These are phyloP conservation scores for Fragum whitleyi DNA, from an alignment of 2,888 invertebrate genomes.

Conservation along the genomic window DNA sequence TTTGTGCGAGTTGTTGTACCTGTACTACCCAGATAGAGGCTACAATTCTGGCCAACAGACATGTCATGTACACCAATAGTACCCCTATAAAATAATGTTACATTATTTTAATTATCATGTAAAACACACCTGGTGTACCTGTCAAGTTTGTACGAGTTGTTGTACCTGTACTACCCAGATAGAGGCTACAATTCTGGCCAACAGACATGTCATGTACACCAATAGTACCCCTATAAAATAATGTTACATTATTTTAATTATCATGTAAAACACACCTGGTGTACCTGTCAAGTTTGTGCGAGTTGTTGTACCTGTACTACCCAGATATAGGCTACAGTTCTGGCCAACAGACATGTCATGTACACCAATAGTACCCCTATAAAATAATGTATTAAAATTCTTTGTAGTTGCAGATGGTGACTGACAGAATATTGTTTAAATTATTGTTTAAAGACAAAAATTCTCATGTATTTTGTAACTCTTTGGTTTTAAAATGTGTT, in stretches of 20 bases:
- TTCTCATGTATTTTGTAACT: no score
- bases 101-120: no score
- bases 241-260: not conserved
- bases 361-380: conserved; percentile 73
- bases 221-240: conserved; percentile 70
- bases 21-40: no score
- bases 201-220: conserved; percentile 73
- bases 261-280: conserved; percentile 64
- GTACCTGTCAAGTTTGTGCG: conserved; percentile 42
- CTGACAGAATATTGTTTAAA: no score
- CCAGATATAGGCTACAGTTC: conserved; percentile 70
- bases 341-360: conserved; percentile 72
- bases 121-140: conserved; percentile 57
- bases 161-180: conserved; percentile 67
- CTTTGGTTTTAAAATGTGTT: no score
- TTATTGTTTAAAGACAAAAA: no score
- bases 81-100: conserved; percentile 64
- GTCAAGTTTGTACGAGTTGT: conserved; percentile 55
- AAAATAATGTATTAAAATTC: no score
- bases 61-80: conserved; percentile 70
- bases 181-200: conserved; percentile 48
- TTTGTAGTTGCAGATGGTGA: no score
- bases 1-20: no score
- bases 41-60: conserved; percentile 72
- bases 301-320: conserved; percentile 65